These are phyloP conservation scores for Glomeris marginata DNA, from an alignment of 2,888 invertebrate species.

Conservation along the genomic window DNA sequence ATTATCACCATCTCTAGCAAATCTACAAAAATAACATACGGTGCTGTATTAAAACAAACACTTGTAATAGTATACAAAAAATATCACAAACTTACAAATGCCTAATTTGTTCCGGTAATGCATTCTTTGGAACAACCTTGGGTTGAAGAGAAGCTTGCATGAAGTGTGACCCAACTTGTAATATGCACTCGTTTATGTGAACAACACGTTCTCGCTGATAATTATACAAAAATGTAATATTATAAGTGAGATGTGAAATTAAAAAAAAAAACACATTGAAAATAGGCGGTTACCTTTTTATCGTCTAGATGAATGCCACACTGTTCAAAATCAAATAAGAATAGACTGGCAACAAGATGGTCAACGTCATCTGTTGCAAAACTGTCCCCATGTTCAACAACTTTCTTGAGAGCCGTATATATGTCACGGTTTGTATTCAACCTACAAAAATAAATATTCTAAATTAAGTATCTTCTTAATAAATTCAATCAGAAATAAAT, in stretches of 20 bases:
- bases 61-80: background rate
- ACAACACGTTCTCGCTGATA: slow-evolving; percentile 52
- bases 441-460: no score
- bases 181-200: slow-evolving; percentile 65
- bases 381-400: slow-evolving; percentile 54
- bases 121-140: slow-evolving; percentile 45
- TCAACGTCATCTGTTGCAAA: slow-evolving; percentile 51
- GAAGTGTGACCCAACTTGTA: slow-evolving; percentile 37
- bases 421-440: slow-evolving; percentile 79
- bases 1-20: slow-evolving; percentile 51
- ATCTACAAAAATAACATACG: slow-evolving; percentile 28
- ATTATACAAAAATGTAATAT: no score
- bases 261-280: background rate
- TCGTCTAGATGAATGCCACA: slow-evolving; percentile 88
- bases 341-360: slow-evolving; percentile 68
- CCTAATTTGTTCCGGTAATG: slow-evolving; percentile 52
- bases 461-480: no score
- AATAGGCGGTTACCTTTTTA: slow-evolving; percentile 29
- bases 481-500: background rate
- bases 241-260: background rate
- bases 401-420: slow-evolving; percentile 57
- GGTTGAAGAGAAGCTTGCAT: slow-evolving; percentile 34
- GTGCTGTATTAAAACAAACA: slow-evolving; percentile 29
- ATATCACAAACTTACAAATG: slow-evolving; percentile 47
- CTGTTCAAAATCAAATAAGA: slow-evolving; percentile 83